Percentiles rank a stretch among this genome's conserved stretches.
phyloP scores from a whole-genome alignment of 2,888 invertebrate genomes.

The Rhopalosiphum nymphaeae region DNA sequence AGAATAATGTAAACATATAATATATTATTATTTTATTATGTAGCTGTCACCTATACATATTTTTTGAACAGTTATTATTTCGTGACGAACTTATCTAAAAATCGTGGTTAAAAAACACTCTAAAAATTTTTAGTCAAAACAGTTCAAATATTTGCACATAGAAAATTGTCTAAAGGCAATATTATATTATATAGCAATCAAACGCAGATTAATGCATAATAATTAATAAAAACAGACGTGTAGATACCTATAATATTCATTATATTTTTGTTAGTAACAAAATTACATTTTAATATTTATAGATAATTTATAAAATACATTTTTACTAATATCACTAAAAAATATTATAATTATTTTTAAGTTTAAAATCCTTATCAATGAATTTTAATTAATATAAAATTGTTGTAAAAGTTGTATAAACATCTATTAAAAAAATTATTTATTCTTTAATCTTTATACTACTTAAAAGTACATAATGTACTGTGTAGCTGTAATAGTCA shows the following conservation, averaged over 20 bases:
- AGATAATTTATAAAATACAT: not conserved
- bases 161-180: not conserved
- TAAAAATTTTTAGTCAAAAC: not conserved
- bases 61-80: conserved; percentile 8
- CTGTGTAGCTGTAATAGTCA: not conserved
- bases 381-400: not conserved
- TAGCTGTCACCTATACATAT: conserved; percentile 27
- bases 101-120: conserved; percentile 17
- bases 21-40: conserved; percentile 21
- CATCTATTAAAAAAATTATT: not conserved
- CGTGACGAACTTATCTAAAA: conserved; percentile 44
- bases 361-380: not conserved
- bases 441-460: not conserved
- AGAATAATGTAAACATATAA: conserved; percentile 54
- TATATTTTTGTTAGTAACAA: not conserved
- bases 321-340: not conserved
- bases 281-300: not conserved
- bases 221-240: not conserved
- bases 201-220: not conserved
- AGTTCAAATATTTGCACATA: not conserved
- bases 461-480: not conserved
- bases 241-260: not conserved
- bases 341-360: not conserved
- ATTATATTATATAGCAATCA: not conserved
- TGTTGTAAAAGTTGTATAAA: not conserved